phyloP scores from a whole-genome alignment of 2,888 invertebrate species.

The Germaria angustata region DNA sequence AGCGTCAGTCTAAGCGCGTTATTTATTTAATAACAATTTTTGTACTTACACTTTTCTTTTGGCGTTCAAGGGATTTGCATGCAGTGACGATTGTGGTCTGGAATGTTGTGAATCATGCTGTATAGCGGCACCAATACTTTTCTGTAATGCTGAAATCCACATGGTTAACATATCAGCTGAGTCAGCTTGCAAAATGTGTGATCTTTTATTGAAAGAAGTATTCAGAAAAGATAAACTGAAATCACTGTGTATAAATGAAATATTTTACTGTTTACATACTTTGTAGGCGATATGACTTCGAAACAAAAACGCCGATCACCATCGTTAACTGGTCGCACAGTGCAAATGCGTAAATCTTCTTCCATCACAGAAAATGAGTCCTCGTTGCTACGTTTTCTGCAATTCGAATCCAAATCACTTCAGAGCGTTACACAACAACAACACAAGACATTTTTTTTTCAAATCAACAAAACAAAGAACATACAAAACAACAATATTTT shows the following conservation, averaged over 20 bases:
- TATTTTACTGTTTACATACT: constrained; percentile 83
- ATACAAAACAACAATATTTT: constrained; percentile 47
- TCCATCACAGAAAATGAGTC: constrained; percentile 96
- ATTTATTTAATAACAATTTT: background rate
- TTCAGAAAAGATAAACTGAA: background rate
- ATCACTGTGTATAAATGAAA: background rate
- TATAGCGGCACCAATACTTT: constrained; percentile 89
- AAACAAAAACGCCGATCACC: constrained; percentile 97
- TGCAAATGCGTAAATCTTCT: constrained; percentile 96
- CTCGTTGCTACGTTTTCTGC: constrained; percentile 89
- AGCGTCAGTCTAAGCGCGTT: no score
- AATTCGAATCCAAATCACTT: constrained; percentile 80
- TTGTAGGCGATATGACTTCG: constrained; percentile 95
- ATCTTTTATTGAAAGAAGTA: constrained; percentile 82
- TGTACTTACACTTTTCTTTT: constrained; percentile 78
- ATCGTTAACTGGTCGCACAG: constrained; percentile 93
- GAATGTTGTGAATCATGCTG: constrained; percentile 77
- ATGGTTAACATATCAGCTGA: constrained; percentile 93
- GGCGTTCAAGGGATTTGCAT: constrained; percentile 74
- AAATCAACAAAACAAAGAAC: constrained; percentile 64
- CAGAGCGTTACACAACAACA: constrained; percentile 76
- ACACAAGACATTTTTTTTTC: constrained; percentile 66
- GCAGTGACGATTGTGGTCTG: constrained; percentile 75
- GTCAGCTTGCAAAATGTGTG: constrained; percentile 98
- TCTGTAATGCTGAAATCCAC: constrained; percentile 95